Conservation (phyloP, 2,797 vertebrate species). For the Margarornis squamiger region DNA sequence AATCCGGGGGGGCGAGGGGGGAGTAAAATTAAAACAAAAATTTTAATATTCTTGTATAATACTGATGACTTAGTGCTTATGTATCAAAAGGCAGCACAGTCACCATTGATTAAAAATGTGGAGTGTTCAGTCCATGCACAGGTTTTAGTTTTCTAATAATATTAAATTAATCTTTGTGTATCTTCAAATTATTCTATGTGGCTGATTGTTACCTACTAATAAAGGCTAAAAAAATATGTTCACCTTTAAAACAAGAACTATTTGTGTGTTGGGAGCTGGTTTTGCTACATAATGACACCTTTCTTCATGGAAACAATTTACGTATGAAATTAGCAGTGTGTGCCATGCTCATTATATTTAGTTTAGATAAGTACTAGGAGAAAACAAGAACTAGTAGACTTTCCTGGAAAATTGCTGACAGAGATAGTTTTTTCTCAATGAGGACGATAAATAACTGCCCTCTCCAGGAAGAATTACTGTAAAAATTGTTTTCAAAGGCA, state of each 20-base stretch:
- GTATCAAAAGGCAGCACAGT: background rate
- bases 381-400: background rate
- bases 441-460: background rate
- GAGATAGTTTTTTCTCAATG: background rate
- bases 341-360: background rate
- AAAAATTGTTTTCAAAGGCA: background rate
- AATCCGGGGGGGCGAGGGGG: rapidly evolving
- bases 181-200: background rate
- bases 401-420: background rate
- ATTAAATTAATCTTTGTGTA: background rate
- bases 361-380: background rate
- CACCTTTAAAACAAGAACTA: background rate
- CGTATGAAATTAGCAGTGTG: background rate
- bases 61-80: background rate
- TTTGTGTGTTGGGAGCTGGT: background rate
- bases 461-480: background rate
- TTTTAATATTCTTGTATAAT: background rate
- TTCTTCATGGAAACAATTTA: background rate
- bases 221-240: background rate
- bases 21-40: background rate
- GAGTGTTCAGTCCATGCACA: background rate
- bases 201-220: background rate
- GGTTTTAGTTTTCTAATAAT: background rate
- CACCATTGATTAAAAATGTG: background rate
- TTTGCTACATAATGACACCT: background rate